Base-by-base conservation (phyloP, 1,140 invertebrate species). In the Helicoverpa armigera region DNA sequence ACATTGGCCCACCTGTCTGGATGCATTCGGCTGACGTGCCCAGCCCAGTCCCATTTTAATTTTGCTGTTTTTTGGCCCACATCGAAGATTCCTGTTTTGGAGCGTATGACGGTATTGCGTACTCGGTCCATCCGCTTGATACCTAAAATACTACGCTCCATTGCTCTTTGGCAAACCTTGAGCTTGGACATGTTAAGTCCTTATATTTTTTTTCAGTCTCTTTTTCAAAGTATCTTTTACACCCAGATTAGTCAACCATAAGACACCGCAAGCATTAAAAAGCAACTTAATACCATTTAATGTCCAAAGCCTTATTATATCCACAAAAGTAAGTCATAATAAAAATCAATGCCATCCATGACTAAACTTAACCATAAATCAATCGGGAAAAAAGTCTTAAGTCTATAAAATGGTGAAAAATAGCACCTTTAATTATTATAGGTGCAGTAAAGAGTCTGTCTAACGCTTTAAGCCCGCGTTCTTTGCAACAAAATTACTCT, bases 361-460 rank as follows among this genome's bases (percentile, higher is more conserved):
- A 53, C 29, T 50, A 70, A 70, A 70, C 60, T 31, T 31, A 23
- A 4, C 35, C 23, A 51, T 51, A 29, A 70, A 53, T 51, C 43
- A 14, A 14, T 10, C 14, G 2, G 14, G 10, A 53, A 70, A 23
- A 73, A 58, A 58, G 13, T 56, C 23, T 43, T 29, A 13, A 31
- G 69, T 3, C 69, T 72, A 53, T 72, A 72, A 73, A 58, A 14
- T 29, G 70, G 23, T 35, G 58, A 73, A 73, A 73, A 58, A 73
- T 73, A 73, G 70, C 70, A 73, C 54, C 70, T 73, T 72, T 73
- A 73, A 73, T 73, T 73, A 58, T 73, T 73, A 73, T 73, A 58
- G 54, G 53, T 16, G 70, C 70, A 73, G 70, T 73, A 73, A 73
- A 73, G 53, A 72, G n/a, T 72, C 23, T 58, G 70, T 51, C 70